Base-by-base conservation (phyloP, 53 echinoderm and acorn worm genomes). In the Hippasteria phrygiana region DNA sequence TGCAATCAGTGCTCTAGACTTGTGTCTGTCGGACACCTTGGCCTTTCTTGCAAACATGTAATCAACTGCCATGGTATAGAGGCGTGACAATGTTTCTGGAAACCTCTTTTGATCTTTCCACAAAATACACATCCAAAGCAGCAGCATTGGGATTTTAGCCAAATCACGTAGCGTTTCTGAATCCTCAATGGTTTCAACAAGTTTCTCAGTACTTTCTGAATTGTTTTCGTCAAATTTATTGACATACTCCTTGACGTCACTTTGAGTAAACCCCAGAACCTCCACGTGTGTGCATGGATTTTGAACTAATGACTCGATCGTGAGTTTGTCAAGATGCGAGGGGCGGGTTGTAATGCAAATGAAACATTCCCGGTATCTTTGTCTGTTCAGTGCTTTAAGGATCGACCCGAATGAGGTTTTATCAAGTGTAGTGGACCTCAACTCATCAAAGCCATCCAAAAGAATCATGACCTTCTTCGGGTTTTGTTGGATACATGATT, bases 381-480 rank as follows among this genome's bases (percentile, higher is more conserved):
- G 71, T 14, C 73, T 31, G 36, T 72, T 87, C 38, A 87, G 54
- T 29, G 54, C 20, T 39, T 36, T 55, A 18, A 78, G 59, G 38
- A 78, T 56, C 11, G 79, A 78, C 4, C 59, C 59, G 27, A 56
- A 22, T 78, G 55, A 36, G 59, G 59, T 37, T 59, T 32, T 36
- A n/a, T 37, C 13, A 5, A 20, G 41, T 14, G 36, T 18, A 28
- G 14, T 59, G 7, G 67, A 46, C 40, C 28, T 87, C 38, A 43
- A 28, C 50, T 87, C 87, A 45, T 84, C 85, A 67, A 66, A 84
- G 14, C 85, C 85, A 35, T 84, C 85, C 27, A 84, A 31, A 12
- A 84, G 69, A 27, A 84, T 43, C 27, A 84, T 9, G 37, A 69
- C 71, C 9, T 64, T 20, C 16, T 70, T 33, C n/a, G 48, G 43